Conservation (phyloP, 2,888 invertebrate genomes). For the Dolichomitus sp. region DNA sequence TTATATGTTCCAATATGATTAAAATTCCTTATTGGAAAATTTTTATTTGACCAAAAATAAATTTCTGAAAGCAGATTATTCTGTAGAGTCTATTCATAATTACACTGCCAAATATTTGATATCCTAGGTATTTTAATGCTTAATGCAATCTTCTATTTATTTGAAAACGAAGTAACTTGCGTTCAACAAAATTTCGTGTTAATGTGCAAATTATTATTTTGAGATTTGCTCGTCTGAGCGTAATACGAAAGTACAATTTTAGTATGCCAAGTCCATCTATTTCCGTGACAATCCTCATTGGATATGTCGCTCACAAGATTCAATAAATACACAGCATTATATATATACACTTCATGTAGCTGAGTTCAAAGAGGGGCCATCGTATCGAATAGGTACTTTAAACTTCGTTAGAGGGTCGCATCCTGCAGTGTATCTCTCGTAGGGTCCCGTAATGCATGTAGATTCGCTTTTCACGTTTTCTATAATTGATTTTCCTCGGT, state of each 20-base stretch:
- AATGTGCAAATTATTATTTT: background rate
- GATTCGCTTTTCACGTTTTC: conserved; percentile 40
- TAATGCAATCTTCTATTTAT: background rate
- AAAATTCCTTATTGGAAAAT: too few relatives aligned
- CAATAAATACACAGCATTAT: background rate
- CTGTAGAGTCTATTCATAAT: background rate
- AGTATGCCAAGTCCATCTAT: background rate
- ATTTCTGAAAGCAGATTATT: background rate
- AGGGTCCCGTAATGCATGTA: conserved; percentile 4
- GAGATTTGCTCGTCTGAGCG: background rate
- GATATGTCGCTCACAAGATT: background rate
- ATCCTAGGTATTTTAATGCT: background rate
- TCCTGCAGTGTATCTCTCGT: background rate
- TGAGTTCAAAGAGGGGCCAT: background rate
- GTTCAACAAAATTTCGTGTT: background rate
- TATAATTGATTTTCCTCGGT: conserved; percentile 53
- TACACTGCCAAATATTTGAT: background rate
- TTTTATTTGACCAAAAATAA: background rate
- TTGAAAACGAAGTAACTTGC: background rate
- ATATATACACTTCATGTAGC: background rate
- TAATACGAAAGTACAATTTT: background rate
- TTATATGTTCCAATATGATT: too few relatives aligned
- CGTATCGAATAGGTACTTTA: background rate
- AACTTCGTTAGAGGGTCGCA: background rate
- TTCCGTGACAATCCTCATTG: background rate